These are phyloP conservation scores for Mystacornis crossleyi DNA, from an alignment of 2,113 vertebrate genomes.

Conservation along the genomic window DNA sequence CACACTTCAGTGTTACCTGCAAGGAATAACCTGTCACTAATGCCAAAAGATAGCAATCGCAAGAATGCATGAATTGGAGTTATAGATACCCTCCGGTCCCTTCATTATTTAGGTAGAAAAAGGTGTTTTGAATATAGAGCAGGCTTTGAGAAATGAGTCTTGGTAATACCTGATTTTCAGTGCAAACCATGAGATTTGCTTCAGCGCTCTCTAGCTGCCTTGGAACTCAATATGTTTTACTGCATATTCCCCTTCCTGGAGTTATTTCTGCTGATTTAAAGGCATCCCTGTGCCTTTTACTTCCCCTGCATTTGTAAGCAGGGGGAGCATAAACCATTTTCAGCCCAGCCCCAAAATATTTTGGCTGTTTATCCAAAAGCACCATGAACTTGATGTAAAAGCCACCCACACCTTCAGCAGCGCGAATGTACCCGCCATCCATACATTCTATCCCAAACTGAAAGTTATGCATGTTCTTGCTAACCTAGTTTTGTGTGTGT, in stretches of 20 bases:
- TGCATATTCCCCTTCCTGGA: not conserved
- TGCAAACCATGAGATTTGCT: not conserved
- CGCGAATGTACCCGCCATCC: not conserved
- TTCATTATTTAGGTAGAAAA: not conserved
- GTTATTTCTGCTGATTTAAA: not conserved
- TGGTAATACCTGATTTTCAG: not conserved
- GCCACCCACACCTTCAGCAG: not conserved
- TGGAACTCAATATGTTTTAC: not conserved
- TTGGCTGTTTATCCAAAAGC: not conserved
- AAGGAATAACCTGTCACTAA: constrained; percentile 24
- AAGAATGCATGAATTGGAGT: not conserved
- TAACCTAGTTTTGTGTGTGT: constrained; percentile 79
- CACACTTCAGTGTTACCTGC: constrained; percentile 8
- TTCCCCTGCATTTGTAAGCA: not conserved
- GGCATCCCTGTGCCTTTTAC: not conserved
- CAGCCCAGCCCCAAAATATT: not conserved
- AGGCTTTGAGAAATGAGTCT: not conserved
- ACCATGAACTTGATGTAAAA: not conserved
- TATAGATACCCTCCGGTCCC: not conserved
- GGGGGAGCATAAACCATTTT: not conserved
- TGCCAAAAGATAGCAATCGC: not conserved
- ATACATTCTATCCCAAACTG: not conserved
- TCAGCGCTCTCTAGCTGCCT: not conserved
- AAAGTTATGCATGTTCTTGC: constrained; percentile 59
- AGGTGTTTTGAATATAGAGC: constrained; percentile 2